Percentiles rank a stretch among this genome's conserved stretches.
Conservation (phyloP, 2,797 vertebrate genomes). For the Ataeniobius toweri region DNA sequence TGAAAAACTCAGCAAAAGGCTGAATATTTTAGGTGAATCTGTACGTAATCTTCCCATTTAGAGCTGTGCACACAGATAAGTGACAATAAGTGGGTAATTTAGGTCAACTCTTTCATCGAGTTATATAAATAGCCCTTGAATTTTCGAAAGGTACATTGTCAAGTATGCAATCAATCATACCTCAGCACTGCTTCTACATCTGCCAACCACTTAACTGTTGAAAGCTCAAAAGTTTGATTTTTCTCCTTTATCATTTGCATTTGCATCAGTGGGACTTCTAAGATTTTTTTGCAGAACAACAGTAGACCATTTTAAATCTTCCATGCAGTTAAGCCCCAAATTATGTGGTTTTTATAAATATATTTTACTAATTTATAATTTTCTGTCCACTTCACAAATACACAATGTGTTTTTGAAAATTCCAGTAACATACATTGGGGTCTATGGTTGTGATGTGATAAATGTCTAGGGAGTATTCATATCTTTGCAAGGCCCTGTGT, state of each 20-base stretch:
- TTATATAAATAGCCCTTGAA: slow-evolving; percentile 30
- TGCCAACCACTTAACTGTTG: slow-evolving; percentile 26
- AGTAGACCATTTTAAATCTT: not conserved
- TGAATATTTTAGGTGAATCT: slow-evolving; percentile 23
- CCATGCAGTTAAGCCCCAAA: not conserved
- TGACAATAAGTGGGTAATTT: slow-evolving; percentile 28
- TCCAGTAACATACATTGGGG: not conserved
- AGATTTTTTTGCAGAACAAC: not conserved
- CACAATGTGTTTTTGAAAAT: not conserved
- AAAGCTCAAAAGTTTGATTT: slow-evolving; percentile 1
- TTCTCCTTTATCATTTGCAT: slow-evolving; percentile 10
- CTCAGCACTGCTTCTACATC: slow-evolving; percentile 3
- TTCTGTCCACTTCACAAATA: too few species aligned
- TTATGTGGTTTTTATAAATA: not conserved
- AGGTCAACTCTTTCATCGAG: slow-evolving; percentile 34
- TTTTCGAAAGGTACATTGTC: slow-evolving; percentile 25
- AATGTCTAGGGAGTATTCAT: not conserved
- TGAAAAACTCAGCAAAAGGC: slow-evolving; percentile 28
- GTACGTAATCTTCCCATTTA: slow-evolving; percentile 32
- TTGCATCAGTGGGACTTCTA: slow-evolving; percentile 7
- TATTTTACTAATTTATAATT: too few species aligned
- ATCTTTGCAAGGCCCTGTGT: not conserved
- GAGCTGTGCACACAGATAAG: slow-evolving; percentile 23
- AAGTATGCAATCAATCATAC: slow-evolving; percentile 10
- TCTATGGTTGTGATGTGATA: not conserved